A percentile compares a stretch with the other conserved stretches of the same genome.
These are phyloP conservation scores for Oscheius onirici DNA, from an alignment of 2,888 invertebrate species.

Conservation along the genomic window DNA sequence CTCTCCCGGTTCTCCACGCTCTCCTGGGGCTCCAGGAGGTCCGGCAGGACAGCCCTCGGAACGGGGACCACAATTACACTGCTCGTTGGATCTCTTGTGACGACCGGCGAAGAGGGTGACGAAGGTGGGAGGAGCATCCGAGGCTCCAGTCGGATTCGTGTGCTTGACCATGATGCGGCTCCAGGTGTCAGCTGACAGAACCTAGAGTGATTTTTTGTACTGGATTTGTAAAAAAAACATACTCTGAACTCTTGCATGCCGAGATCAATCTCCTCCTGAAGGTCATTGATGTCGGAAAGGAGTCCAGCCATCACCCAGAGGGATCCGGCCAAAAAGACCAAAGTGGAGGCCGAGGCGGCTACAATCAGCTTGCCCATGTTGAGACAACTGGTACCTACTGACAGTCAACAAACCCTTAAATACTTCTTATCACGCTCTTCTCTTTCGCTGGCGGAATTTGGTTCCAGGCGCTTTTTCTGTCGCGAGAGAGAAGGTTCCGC, in stretches of 20 bases:
- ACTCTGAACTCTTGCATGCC: conserved; percentile 58
- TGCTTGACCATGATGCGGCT: conserved; percentile 52
- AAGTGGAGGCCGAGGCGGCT: conserved; percentile 46
- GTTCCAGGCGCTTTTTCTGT: no score
- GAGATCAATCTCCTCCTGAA: conserved; percentile 48
- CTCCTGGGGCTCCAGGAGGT: conserved; percentile 58
- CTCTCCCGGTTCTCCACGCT: conserved; percentile 45
- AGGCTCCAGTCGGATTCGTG: conserved; percentile 47
- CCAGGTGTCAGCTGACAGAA: conserved; percentile 57
- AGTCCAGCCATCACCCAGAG: conserved; percentile 46
- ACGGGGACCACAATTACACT: conserved; percentile 60
- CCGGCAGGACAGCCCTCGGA: conserved; percentile 60
- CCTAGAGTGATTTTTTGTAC: conserved; percentile 33
- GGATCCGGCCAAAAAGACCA: conserved; percentile 44
- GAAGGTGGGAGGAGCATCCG: conserved; percentile 53
- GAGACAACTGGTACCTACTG: background rate
- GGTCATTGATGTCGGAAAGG: conserved; percentile 48
- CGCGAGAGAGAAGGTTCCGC: no score
- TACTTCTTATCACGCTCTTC: no score
- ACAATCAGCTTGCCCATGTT: conserved; percentile 54
- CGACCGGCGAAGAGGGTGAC: conserved; percentile 53
- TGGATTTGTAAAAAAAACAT: conserved; percentile 17
- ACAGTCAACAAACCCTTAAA: no score
- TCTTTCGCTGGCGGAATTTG: no score
- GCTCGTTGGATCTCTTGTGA: conserved; percentile 50